Evolutionary conservation across 2,113 vertebrate species (phyloP).

Genomic region (Pelodiscus sinensis): DNA sequence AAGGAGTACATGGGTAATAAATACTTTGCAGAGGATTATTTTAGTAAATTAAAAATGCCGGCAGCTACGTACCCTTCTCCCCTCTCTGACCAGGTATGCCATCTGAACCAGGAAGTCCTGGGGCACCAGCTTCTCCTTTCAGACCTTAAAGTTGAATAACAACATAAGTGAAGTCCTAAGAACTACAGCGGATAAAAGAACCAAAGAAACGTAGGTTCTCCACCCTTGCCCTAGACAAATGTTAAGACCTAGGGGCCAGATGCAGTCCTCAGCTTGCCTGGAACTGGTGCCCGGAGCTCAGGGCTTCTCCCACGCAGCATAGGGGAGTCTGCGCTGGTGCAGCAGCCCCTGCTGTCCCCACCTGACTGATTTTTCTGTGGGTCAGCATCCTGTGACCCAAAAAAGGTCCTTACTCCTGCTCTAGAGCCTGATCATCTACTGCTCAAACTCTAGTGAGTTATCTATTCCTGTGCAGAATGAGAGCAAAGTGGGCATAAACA

Average conservation of each 20-base stretch:
- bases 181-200: neutral
- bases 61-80: slow-evolving; percentile 61
- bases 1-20: neutral
- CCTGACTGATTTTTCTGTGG: too few species aligned
- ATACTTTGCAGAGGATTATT: neutral
- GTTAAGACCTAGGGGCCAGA: too few species aligned
- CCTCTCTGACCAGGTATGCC: slow-evolving; percentile 74
- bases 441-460: neutral
- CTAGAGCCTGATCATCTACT: neutral
- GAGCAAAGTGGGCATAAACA: accelerated
- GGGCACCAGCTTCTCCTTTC: slow-evolving; percentile 36
- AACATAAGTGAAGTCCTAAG: neutral
- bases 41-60: neutral
- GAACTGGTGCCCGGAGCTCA: too few species aligned
- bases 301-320: too few species aligned
- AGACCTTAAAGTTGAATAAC: slow-evolving; percentile 64
- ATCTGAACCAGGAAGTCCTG: slow-evolving; percentile 26
- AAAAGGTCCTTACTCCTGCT: too few species aligned
- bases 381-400: too few species aligned
- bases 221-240: too few species aligned
- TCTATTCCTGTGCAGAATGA: neutral
- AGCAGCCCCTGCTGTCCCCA: too few species aligned
- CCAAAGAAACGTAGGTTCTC: neutral
- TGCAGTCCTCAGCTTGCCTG: too few species aligned
- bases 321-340: too few species aligned